phyloP scores from a whole-genome alignment of 2,888 invertebrate species.

The Ceriagrion tenellum region DNA sequence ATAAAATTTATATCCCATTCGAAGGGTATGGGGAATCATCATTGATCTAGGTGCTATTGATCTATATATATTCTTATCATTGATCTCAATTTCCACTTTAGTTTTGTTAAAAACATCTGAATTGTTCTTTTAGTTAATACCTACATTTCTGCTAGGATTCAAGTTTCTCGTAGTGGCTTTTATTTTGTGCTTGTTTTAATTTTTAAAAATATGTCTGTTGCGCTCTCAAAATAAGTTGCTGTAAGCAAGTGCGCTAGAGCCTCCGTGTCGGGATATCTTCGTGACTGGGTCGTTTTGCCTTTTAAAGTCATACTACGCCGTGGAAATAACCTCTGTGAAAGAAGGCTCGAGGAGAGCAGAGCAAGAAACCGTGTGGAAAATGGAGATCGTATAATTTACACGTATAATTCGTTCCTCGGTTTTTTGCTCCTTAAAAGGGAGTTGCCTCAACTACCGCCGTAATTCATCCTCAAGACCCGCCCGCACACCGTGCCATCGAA shows the following conservation, averaged over 20 bases:
- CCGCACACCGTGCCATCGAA: not conserved
- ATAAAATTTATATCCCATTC: too few species aligned
- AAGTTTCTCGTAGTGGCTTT: too few species aligned
- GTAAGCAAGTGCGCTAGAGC: not conserved
- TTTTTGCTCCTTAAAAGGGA: not conserved
- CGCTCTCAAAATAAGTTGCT: not conserved
- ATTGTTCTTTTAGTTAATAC: too few species aligned
- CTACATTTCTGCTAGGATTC: too few species aligned
- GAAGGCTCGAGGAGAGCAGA: not conserved
- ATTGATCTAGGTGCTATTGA: too few species aligned
- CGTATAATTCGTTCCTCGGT: not conserved
- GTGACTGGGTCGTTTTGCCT: conserved; percentile 52
- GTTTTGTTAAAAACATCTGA: too few species aligned
- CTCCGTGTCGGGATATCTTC: conserved; percentile 4
- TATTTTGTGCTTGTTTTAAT: not conserved
- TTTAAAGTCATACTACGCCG: not conserved
- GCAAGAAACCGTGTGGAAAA: conserved; percentile 18
- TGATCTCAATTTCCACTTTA: too few species aligned
- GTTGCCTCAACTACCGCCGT: not conserved
- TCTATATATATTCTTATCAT: too few species aligned
- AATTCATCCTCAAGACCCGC: not conserved
- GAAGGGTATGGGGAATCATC: too few species aligned
- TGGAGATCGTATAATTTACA: conserved; percentile 24
- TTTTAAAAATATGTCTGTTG: not conserved
- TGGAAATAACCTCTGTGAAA: not conserved